Evolutionary conservation across 2,113 vertebrate genomes (phyloP).

Genomic region (Serilophus lunatus): DNA sequence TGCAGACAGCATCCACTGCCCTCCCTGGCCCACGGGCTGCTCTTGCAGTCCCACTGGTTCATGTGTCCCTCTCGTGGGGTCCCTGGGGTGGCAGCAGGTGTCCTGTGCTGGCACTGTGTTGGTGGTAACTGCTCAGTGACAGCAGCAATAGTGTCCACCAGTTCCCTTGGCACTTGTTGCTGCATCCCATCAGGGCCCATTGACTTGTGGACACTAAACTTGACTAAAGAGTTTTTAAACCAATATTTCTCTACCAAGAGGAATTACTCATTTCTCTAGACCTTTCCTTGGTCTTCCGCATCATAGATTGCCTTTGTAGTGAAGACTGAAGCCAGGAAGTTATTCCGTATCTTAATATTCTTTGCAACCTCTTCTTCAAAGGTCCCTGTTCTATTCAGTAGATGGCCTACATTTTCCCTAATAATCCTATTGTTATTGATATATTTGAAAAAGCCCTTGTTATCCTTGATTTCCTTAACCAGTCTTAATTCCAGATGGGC

Average conservation of each 20-base stretch:
- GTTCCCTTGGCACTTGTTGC: background rate
- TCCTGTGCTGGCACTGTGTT: no score
- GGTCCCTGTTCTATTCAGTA: background rate
- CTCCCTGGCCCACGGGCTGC: no score
- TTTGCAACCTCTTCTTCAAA: background rate
- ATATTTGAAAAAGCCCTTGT: background rate
- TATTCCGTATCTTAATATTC: background rate
- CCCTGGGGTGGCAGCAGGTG: background rate
- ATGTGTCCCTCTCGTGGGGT: no score
- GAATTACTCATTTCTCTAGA: background rate
- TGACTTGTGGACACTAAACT: background rate
- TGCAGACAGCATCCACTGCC: no score
- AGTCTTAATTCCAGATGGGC: background rate
- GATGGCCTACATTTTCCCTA: background rate
- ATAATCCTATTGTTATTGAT: background rate
- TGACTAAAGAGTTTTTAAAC: background rate
- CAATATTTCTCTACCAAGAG: background rate
- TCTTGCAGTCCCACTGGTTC: no score
- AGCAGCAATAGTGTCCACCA: background rate
- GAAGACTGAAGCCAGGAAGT: background rate
- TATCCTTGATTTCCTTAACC: background rate
- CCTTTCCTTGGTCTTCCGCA: background rate
- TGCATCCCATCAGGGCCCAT: background rate
- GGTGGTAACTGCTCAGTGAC: no score
- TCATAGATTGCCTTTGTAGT: background rate